Evolutionary conservation across 2,888 invertebrate genomes (phyloP).

Genomic region (Mesorhabditis spiculigera): DNA sequence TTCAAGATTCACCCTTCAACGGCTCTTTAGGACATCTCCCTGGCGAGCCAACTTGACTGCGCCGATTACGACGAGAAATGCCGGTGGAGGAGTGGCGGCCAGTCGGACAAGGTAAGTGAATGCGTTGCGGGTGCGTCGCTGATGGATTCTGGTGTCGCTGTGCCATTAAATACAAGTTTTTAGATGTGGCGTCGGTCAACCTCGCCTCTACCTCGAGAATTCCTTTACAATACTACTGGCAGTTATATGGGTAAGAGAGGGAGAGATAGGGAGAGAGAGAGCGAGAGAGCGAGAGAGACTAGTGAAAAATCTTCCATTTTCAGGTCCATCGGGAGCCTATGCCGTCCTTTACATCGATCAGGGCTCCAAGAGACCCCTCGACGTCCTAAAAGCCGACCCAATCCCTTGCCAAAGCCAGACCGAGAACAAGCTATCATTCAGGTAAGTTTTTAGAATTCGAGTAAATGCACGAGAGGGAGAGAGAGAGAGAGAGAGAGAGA

Average conservation of each 20-base stretch:
- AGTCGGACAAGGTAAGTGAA: conserved; percentile 25
- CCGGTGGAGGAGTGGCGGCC: conserved; percentile 52
- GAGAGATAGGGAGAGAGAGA: no score
- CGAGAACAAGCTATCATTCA: conserved; percentile 45
- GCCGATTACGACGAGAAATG: conserved; percentile 47
- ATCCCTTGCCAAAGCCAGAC: conserved; percentile 48
- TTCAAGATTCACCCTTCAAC: no score
- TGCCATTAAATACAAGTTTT: conserved; percentile 6
- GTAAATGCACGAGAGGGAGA: no score
- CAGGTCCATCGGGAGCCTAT: conserved; percentile 38
- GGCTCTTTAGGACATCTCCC: conserved; percentile 19
- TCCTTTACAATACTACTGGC: conserved; percentile 52
- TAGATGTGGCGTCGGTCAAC: conserved; percentile 46
- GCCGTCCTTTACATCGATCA: conserved; percentile 55
- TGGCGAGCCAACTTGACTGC: conserved; percentile 40
- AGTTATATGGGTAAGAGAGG: conserved; percentile 25
- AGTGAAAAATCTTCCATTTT: background rate
- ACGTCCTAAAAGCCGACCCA: conserved; percentile 52
- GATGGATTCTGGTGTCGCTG: background rate
- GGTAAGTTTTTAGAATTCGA: no score
- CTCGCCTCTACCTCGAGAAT: conserved; percentile 30
- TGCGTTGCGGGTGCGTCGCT: background rate
- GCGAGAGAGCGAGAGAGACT: no score
- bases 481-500: no score
- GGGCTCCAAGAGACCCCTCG: conserved; percentile 26